These are phyloP conservation scores for Drosophila pseudoananassae DNA, from an alignment of 1,140 invertebrate species.

Conservation along the genomic window DNA sequence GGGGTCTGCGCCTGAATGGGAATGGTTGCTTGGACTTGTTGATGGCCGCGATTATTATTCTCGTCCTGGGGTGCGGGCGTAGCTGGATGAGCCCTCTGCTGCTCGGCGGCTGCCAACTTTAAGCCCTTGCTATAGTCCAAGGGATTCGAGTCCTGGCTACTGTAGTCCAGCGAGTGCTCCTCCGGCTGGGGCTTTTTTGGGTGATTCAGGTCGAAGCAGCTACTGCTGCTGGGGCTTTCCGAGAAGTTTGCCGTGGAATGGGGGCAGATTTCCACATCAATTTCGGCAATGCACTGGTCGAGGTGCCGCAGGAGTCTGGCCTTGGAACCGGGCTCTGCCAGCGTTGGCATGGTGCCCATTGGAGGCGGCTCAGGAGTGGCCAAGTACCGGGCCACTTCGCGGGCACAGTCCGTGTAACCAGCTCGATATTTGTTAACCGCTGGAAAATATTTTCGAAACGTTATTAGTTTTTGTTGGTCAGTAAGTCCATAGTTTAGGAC, in stretches of 20 bases:
- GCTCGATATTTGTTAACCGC: slow-evolving; percentile 87
- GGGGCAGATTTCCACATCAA: slow-evolving; percentile 88
- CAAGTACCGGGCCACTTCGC: slow-evolving; percentile 89
- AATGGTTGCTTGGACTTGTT: slow-evolving; percentile 25
- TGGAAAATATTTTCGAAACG: slow-evolving; percentile 52
- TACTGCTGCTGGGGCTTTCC: slow-evolving; percentile 76
- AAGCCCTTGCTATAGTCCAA: slow-evolving; percentile 80
- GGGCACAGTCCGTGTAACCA: slow-evolving; percentile 92
- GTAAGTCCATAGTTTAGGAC: too few species aligned
- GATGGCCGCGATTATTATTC: slow-evolving; percentile 75
- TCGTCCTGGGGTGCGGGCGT: slow-evolving; percentile 66
- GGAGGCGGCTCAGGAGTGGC: slow-evolving; percentile 87
- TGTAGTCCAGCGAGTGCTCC: slow-evolving; percentile 79
- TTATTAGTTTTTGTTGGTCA: background rate
- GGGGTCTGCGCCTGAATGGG: slow-evolving; percentile 35
- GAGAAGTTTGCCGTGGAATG: slow-evolving; percentile 62
- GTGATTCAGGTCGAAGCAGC: slow-evolving; percentile 63
- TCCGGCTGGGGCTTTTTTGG: slow-evolving; percentile 59
- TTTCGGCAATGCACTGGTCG: slow-evolving; percentile 89
- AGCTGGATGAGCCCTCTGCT: slow-evolving; percentile 44
- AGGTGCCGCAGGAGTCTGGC: slow-evolving; percentile 89
- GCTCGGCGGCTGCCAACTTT: slow-evolving; percentile 50
- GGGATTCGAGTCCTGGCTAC: slow-evolving; percentile 83
- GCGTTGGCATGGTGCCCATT: slow-evolving; percentile 86
- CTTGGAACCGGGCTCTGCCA: slow-evolving; percentile 88